Evolutionary conservation across 2,888 invertebrate genomes (phyloP).

Genomic region (Lochmaea capreae): DNA sequence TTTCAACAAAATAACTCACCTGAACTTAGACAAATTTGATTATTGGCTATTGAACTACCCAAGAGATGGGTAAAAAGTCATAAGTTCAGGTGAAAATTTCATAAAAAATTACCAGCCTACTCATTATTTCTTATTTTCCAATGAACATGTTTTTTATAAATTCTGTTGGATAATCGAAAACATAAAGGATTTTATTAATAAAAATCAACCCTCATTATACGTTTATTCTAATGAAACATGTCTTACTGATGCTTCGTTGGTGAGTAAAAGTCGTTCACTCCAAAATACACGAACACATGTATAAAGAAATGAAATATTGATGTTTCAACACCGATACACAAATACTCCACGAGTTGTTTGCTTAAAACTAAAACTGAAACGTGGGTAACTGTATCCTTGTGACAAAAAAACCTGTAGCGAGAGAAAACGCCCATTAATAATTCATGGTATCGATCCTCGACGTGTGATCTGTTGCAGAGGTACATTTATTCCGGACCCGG

Average conservation of each 20-base stretch:
- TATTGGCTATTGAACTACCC: too few species aligned
- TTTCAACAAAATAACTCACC: too few species aligned
- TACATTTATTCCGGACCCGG: constrained; percentile 41
- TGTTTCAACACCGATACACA: constrained; percentile 29
- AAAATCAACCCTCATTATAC: too few species aligned
- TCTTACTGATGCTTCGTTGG: not conserved
- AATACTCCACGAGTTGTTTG: constrained; percentile 32
- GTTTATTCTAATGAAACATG: too few species aligned
- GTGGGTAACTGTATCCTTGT: constrained; percentile 32
- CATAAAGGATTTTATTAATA: too few species aligned
- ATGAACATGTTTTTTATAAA: too few species aligned
- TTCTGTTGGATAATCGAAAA: too few species aligned
- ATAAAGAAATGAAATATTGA: constrained; percentile 31
- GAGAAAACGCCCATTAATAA: constrained; percentile 45
- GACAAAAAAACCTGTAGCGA: constrained; percentile 35
- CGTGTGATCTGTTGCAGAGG: constrained; percentile 45
- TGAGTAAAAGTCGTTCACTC: constrained; percentile 9
- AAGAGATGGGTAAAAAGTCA: too few species aligned
- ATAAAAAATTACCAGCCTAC: too few species aligned
- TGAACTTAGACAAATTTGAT: too few species aligned
- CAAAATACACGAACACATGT: constrained; percentile 25
- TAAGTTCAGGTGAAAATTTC: too few species aligned
- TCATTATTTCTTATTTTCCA: too few species aligned
- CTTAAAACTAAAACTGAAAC: constrained; percentile 32
- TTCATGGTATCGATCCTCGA: constrained; percentile 45